Percentiles rank a stretch among this genome's conserved stretches.
Evolutionary conservation across 2,113 vertebrate genomes (phyloP).

Genomic region (Nycticorax nycticorax): DNA sequence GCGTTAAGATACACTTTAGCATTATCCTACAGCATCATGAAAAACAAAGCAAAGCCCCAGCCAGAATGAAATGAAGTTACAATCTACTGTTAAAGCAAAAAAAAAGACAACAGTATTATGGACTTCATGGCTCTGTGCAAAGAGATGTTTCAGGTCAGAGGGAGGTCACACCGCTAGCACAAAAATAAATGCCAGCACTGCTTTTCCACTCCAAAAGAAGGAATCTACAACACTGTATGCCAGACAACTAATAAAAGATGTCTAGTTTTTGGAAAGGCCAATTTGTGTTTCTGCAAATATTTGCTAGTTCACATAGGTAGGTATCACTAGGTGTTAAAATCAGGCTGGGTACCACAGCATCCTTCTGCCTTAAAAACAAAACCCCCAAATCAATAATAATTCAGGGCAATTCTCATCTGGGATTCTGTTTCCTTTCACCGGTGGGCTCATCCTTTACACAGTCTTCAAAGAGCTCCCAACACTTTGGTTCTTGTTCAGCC

Average conservation of each 20-base stretch:
- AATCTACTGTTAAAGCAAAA: background rate
- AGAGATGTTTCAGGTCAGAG: background rate
- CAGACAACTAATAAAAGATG: background rate
- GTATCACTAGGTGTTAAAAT: background rate
- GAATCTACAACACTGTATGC: background rate
- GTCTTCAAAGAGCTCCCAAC: background rate
- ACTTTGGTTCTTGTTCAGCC: background rate
- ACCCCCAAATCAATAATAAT: background rate
- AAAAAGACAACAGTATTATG: background rate
- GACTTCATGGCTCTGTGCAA: background rate
- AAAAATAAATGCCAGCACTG: background rate
- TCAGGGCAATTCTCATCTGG: background rate
- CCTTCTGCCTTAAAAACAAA: background rate
- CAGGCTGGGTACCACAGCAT: background rate
- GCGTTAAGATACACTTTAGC: background rate
- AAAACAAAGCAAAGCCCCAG: background rate
- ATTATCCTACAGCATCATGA: background rate
- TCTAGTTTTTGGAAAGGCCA: background rate
- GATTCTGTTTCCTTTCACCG: background rate
- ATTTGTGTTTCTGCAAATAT: background rate
- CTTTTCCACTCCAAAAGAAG: background rate
- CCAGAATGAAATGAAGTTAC: background rate
- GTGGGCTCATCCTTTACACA: background rate
- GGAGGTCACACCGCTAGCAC: background rate
- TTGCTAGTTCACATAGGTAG: background rate